Conservation (phyloP, 1,140 invertebrate species). For the Lasioglossum albipes region DNA sequence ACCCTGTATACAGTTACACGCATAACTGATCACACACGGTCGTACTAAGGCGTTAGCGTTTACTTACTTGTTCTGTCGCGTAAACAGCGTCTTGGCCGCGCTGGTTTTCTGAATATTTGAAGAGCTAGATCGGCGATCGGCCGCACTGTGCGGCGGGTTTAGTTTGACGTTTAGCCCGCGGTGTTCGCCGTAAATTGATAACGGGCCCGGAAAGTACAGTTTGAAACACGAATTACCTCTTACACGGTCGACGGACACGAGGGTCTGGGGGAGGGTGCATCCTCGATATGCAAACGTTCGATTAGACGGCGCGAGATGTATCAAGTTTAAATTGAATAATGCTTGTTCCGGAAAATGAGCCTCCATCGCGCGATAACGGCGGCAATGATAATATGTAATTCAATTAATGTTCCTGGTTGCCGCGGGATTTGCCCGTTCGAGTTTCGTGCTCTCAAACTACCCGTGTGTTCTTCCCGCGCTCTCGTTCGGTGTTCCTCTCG, state of each 20-base stretch:
- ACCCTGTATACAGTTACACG: too few species aligned
- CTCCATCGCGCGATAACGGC: slow-evolving; percentile 62
- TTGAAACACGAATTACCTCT: slow-evolving; percentile 38
- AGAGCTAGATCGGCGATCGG: too few species aligned
- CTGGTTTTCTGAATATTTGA: too few species aligned
- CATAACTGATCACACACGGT: too few species aligned
- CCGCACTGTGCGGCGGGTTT: too few species aligned
- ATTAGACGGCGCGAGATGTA: slow-evolving; percentile 48
- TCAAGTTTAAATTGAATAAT: slow-evolving; percentile 71
- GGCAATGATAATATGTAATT: slow-evolving; percentile 67
- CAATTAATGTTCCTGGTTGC: slow-evolving; percentile 59
- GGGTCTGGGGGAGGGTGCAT: not conserved
- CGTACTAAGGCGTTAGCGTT: too few species aligned
- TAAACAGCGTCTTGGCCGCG: too few species aligned
- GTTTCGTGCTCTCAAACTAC: slow-evolving; percentile 38
- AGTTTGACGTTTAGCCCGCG: not conserved
- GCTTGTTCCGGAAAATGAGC: slow-evolving; percentile 60
- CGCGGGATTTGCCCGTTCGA: slow-evolving; percentile 42
- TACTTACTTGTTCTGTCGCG: too few species aligned
- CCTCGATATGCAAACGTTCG: slow-evolving; percentile 49
- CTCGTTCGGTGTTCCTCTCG: slow-evolving; percentile 8
- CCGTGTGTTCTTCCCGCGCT: not conserved
- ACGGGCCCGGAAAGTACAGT: slow-evolving; percentile 30
- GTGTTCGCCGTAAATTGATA: not conserved
- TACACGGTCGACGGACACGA: not conserved